phyloP scores from a whole-genome alignment of 2,797 vertebrate species.

The Scolopax rusticola region DNA sequence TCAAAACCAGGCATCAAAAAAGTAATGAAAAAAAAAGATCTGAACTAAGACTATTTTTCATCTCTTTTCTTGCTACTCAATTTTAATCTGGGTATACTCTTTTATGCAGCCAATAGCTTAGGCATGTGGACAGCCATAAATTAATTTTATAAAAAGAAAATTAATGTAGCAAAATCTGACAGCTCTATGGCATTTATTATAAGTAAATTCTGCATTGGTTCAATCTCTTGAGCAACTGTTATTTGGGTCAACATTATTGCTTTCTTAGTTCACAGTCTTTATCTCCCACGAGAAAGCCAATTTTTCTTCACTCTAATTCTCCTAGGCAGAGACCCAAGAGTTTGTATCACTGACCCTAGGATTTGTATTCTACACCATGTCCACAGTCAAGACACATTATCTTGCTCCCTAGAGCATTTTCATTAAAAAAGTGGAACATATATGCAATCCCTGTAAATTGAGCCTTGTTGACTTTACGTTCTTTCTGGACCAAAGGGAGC shows the following conservation, averaged over 20 bases:
- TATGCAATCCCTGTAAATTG: background rate
- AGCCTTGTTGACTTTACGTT: background rate
- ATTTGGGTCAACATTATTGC: constrained; percentile 18
- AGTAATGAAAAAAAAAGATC: background rate
- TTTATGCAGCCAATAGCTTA: constrained; percentile 49
- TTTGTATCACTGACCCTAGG: background rate
- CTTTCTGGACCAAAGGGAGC: background rate
- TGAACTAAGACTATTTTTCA: constrained; percentile 31
- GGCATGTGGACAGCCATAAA: constrained; percentile 45
- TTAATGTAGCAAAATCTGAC: constrained; percentile 51
- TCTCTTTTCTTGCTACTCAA: constrained; percentile 50
- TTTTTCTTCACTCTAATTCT: constrained; percentile 27
- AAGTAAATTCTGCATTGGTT: constrained; percentile 13
- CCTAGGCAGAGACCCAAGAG: background rate
- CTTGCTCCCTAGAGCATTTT: background rate
- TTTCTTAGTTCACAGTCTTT: constrained; percentile 31
- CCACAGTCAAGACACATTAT: background rate
- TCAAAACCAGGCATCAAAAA: constrained; percentile 5
- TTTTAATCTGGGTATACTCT: constrained; percentile 65
- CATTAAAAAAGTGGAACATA: background rate
- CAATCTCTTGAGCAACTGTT: background rate
- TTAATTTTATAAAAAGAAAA: constrained; percentile 42
- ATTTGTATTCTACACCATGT: background rate
- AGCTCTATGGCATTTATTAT: constrained; percentile 45
- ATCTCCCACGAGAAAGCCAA: constrained; percentile 31